Evolutionary conservation across 1,140 invertebrate species (phyloP), one percentile per base, ranked within the genome.

Genomic region (Metopolophium dirhodum): DNA sequence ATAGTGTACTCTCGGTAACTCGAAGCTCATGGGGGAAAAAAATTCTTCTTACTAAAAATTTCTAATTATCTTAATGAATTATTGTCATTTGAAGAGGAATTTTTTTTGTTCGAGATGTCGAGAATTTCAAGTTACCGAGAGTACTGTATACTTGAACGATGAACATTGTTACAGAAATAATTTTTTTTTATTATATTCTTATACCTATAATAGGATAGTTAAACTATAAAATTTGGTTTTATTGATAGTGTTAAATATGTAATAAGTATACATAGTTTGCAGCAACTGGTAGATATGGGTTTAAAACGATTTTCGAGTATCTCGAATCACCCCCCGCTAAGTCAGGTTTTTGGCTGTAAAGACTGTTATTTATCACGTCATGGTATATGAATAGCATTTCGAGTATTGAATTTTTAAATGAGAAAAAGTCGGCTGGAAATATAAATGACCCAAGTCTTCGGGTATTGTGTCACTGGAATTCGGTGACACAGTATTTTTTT

Each of bases 361-460:
- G 57, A 90, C 57, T 90, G 37, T 90, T 90, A 90, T 90, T 90
- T 90, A 90, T 90, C 57, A 41, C 54, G 57, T 90, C 89, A 68
- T 45, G 89, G 89, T 90, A 86, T 90, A 47, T 86, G 85, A 86
- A 86, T 86, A n/a, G 45, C 88, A 51, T 90, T 57, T 90, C 22
- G 22, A 90, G 85, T n/a, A 47, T 86, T 47, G 26, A 20, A 86
- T 86, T 86, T 86, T 86, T 9, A 86, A 86, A 86, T 86, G 41
- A 86, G 23, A 26, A 90, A 57, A 61, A 37, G 2, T 61, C 11
- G 9, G 37, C 1, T 26, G 11, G 57, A 14, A 45, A 41, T 61
- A 90, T 68, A 41, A 90, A 90, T 61, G 89, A 41, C 45, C 57
- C 45, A 90, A 68, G 89, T 54, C 23, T 23, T 23, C 6, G 88